Evolutionary conservation across 2,888 invertebrate species (phyloP), one percentile per base, ranked within the genome.

Genomic region (Andricus quercusramuli): DNA sequence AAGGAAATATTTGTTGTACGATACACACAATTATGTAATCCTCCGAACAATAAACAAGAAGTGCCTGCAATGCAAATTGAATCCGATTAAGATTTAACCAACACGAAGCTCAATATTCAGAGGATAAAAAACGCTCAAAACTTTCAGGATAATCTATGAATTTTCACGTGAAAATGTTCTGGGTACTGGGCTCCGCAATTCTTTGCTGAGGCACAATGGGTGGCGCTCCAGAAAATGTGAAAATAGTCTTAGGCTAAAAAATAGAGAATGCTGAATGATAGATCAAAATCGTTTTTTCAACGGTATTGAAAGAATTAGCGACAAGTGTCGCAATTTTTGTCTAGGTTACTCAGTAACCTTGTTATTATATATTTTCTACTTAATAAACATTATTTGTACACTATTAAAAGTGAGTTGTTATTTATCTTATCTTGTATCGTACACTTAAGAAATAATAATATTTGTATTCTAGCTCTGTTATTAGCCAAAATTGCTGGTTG

Each of bases 311-410:
- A 74, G n/a, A 56, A 56, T 51, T 74, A 62, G 62, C 22, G 13
- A 74, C 22, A 56, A 56, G 56, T 74, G 29, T 70, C 70, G 29
- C 51, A 70, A 51, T 51, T 51, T 68, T 51, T 51, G 51, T 47
- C 51, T 25, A 70, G 47, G n/a, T 70, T 70, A 47, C 25, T 51
- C 47, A 8, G 51, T 70, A 47, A 70, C 51, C 70, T 51, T 47
- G 47, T 47, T 29, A 32, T 47, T 29, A 51, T 74, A 74, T n/a
- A 74, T 74, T 74, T 74, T 74, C 32, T 74, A 74, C 51, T n/a
- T 5, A 74, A 74, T 74, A 74, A 74, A 74, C 9, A 62, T 15
- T 74, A 74, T 74, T 74, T 74, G 56, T 74, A 56, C 37, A 74
- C 1, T 51, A 51, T 32, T n/a, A 8, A 56, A 5, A 11, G 11